Base-by-base conservation (phyloP, 2,888 invertebrate genomes). In the Protonemura montana region DNA sequence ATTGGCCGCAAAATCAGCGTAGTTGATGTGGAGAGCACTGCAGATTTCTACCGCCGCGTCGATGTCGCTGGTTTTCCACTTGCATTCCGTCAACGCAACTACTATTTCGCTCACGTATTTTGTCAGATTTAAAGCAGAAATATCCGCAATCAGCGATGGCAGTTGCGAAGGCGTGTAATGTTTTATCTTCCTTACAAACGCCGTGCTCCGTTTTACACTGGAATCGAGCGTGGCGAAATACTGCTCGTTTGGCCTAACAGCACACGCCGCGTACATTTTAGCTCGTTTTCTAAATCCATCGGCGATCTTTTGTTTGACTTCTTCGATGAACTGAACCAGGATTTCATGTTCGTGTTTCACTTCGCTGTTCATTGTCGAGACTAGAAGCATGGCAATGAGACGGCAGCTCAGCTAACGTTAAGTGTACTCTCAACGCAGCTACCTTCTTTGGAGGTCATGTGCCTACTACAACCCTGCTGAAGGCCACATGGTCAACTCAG, bases 91-190 rank as follows among this genome's bases (percentile, higher is more conserved):
- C 25, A 99, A 93, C 7, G 98, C 98, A 0, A 97, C 94, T 21
- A 98, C 98, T 87, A 98, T 97, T 93, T 99, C 98, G 7, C 98
- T 98, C 86, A 99, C 96, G 90, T 99, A 99, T 92, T 99, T 99
- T 0, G 98, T 97, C 85, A 99, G 93, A 92, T 99, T 99, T 29
- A 99, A 92, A 21, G 94, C 93, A 26, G 94, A 93, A 92, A 98
- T 96, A 90, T 99, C 99, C 90, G 97, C 97, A 28, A 97, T 91
- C 85, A 99, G 93, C 0, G 93, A 91, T 85, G 98, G 97, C 86
- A 97, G 93, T 90, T 98, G 98, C 0, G 94, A 92, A 35, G 97
- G 95, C 87, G 97, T 97, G 89, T 98, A 97, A 87, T 96, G 96
- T 90, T 96, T 98, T 92, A 99, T 91, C 92, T 98, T 99, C 90